Conservation (phyloP, 23 tunicate species). For the Ciona savignyi region DNA sequence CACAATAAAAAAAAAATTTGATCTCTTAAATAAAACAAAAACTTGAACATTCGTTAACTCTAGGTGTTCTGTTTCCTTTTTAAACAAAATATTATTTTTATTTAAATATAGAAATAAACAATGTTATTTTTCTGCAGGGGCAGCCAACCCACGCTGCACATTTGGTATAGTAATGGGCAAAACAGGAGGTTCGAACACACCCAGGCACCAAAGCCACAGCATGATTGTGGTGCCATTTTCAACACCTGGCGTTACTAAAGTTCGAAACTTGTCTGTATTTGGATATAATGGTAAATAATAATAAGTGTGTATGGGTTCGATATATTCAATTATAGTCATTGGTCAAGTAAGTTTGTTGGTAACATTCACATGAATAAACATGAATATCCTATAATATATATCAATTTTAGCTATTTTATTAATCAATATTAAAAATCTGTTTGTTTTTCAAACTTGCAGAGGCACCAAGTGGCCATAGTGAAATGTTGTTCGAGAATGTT, state of each 20-base stretch:
- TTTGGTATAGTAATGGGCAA: conserved; percentile 96
- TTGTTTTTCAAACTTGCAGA: conserved; percentile 18
- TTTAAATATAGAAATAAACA: too few relatives aligned
- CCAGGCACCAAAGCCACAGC: conserved; percentile 62
- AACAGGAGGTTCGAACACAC: conserved; percentile 23
- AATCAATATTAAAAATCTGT: background rate
- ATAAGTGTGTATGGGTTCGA: too few relatives aligned
- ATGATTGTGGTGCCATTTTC: conserved; percentile 93
- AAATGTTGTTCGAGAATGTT: conserved; percentile 78
- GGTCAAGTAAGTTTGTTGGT: too few relatives aligned
- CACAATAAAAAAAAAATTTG: too few relatives aligned
- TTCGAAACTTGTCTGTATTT: conserved; percentile 67
- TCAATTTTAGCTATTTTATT: too few relatives aligned
- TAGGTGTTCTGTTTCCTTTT: too few relatives aligned
- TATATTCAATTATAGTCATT: too few relatives aligned
- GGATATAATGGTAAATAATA: conserved; percentile 75
- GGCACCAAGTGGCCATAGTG: conserved; percentile 81
- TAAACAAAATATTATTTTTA: too few relatives aligned
- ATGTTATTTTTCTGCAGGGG: conserved; percentile 41
- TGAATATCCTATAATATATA: too few relatives aligned
- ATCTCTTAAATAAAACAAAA: too few relatives aligned
- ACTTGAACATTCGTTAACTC: too few relatives aligned
- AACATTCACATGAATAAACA: too few relatives aligned
- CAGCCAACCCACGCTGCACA: conserved; percentile 66
- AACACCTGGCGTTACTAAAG: conserved; percentile 78